A percentile compares a stretch with the other conserved stretches of the same genome.
phyloP scores from a whole-genome alignment of 2,113 vertebrate genomes.

The Anthoscopus minutus region DNA sequence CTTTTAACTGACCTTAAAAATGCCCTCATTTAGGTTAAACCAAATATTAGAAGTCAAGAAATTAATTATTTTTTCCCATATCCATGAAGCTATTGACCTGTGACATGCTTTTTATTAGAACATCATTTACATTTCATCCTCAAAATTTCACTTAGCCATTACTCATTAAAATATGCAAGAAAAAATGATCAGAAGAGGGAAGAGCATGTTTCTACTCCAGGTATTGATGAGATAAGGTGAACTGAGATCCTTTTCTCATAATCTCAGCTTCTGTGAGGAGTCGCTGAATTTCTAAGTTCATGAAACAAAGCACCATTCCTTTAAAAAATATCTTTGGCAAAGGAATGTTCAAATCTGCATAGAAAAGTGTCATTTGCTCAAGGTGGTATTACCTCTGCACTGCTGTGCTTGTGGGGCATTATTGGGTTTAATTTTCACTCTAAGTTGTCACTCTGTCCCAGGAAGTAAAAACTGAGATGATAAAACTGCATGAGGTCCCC shows the following conservation, averaged over 20 bases:
- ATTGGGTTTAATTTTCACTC: neutral
- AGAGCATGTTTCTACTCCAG: neutral
- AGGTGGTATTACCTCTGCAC: neutral
- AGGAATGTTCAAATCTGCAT: neutral
- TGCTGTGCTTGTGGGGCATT: neutral
- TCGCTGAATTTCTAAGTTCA: neutral
- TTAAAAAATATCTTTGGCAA: neutral
- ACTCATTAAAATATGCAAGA: constrained; percentile 51
- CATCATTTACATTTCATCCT: constrained; percentile 52
- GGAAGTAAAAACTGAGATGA: neutral
- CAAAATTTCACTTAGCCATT: constrained; percentile 22
- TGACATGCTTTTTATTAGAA: constrained; percentile 50
- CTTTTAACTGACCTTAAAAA: neutral
- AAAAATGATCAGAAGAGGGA: constrained; percentile 7
- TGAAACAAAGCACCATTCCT: neutral
- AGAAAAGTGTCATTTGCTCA: neutral
- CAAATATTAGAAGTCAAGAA: constrained; percentile 21
- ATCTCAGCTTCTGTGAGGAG: neutral
- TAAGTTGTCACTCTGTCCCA: neutral
- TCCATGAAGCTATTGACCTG: constrained; percentile 44
- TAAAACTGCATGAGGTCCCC: neutral
- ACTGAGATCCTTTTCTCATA: neutral
- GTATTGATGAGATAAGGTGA: neutral
- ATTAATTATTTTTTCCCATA: constrained; percentile 36
- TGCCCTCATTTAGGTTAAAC: constrained; percentile 13